phyloP scores from a whole-genome alignment of 1,140 invertebrate species.

The Drusus annulatus region DNA sequence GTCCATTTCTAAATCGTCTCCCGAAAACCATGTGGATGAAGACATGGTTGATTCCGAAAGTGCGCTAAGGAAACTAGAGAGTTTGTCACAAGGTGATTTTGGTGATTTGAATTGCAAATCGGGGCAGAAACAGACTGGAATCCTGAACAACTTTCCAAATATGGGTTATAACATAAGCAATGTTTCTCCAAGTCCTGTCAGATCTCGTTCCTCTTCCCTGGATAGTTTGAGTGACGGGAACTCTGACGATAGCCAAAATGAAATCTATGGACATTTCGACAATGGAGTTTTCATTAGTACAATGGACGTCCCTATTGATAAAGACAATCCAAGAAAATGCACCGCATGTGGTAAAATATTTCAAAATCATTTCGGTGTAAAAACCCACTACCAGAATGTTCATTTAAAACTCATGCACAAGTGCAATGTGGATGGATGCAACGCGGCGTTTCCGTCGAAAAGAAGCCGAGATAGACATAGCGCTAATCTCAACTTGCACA shows the following conservation, averaged over 20 bases:
- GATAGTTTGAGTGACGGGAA: constrained; percentile 72
- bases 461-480: constrained; percentile 93
- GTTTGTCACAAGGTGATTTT: constrained; percentile 84
- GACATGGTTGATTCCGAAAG: constrained; percentile 67
- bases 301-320: constrained; percentile 85
- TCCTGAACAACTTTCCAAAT: constrained; percentile 60
- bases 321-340: constrained; percentile 87
- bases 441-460: constrained; percentile 96
- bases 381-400: constrained; percentile 96
- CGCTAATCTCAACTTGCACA: constrained; percentile 92
- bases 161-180: constrained; percentile 65
- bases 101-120: constrained; percentile 69
- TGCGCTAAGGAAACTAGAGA: constrained; percentile 84
- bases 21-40: constrained; percentile 45
- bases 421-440: constrained; percentile 96
- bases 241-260: constrained; percentile 73
- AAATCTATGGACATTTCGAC: constrained; percentile 80
- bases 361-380: constrained; percentile 95
- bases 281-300: constrained; percentile 82
- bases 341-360: constrained; percentile 94
- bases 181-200: constrained; percentile 36
- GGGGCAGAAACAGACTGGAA: constrained; percentile 51
- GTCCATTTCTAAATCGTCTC: constrained; percentile 60
- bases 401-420: constrained; percentile 97
- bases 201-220: constrained; percentile 73